A percentile compares a stretch with the other conserved stretches of the same genome.
Evolutionary conservation across 2,797 vertebrate species (phyloP).

Genomic region (Selene dorsalis): DNA sequence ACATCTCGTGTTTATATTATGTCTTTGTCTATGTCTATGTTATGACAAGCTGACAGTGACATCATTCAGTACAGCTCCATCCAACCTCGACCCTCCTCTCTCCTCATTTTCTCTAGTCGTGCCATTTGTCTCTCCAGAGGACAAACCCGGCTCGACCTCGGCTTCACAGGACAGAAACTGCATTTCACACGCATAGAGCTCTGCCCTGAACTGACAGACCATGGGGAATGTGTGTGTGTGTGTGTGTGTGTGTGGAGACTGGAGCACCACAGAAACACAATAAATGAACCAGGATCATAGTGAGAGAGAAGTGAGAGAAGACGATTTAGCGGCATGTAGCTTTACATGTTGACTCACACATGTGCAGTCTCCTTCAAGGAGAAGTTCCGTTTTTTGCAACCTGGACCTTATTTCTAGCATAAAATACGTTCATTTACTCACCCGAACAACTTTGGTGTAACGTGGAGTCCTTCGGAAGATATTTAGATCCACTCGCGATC

Average conservation of each 20-base stretch:
- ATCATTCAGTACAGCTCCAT: slow-evolving; percentile 3
- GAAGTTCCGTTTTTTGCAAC: too few species aligned
- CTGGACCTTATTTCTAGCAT: too few species aligned
- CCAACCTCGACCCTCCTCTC: neutral
- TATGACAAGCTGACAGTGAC: neutral
- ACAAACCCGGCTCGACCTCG: slow-evolving; percentile 16
- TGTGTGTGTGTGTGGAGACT: slow-evolving; percentile 5
- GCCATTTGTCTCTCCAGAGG: slow-evolving; percentile 36
- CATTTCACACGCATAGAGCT: slow-evolving; percentile 51
- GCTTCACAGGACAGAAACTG: slow-evolving; percentile 49
- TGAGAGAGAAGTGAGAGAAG: slow-evolving; percentile 7
- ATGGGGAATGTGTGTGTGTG: neutral
- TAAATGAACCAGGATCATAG: neutral
- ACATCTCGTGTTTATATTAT: neutral
- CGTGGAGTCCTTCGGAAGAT: too few species aligned
- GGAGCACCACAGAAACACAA: neutral
- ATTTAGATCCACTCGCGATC: too few species aligned
- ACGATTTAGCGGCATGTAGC: slow-evolving; percentile 3
- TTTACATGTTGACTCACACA: neutral
- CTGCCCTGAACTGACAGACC: slow-evolving; percentile 10
- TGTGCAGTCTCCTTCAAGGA: neutral
- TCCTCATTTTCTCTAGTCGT: neutral
- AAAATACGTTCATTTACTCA: too few species aligned
- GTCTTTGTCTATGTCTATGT: slow-evolving; percentile 18
- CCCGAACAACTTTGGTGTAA: too few species aligned